Evolutionary conservation across 1,140 invertebrate genomes (phyloP).

Genomic region (Trypoxylus dichotomus): DNA sequence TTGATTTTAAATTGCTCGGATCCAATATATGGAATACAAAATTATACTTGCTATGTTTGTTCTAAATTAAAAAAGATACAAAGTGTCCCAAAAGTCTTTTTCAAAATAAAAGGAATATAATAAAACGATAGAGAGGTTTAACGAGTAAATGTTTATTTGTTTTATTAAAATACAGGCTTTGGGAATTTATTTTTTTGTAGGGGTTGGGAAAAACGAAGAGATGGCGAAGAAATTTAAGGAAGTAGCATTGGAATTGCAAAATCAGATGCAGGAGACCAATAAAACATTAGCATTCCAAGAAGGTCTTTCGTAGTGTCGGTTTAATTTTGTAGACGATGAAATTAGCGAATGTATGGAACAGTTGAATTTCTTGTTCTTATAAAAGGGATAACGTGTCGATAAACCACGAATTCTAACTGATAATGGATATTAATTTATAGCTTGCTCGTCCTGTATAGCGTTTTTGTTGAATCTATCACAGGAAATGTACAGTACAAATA

Average conservation of each 20-base stretch:
- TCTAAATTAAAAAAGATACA: no score
- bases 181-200: conserved; percentile 46
- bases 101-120: no score
- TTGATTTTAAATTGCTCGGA: no score
- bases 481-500: no score
- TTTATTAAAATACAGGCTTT: no score
- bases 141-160: no score
- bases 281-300: conserved; percentile 69
- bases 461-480: neutral
- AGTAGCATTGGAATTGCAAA: conserved; percentile 68
- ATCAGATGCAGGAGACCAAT: conserved; percentile 61
- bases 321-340: neutral
- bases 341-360: conserved; percentile 7
- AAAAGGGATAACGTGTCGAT: no score
- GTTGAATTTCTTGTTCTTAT: neutral
- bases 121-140: no score
- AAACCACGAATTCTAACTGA: neutral
- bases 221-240: conserved; percentile 73
- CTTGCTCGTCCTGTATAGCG: neutral
- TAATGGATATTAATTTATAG: neutral
- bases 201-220: conserved; percentile 70
- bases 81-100: no score
- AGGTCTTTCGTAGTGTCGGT: conserved; percentile 51
- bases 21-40: no score
- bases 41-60: no score